A percentile compares a stretch with the other conserved stretches of the same genome.
Conservation (phyloP, 2,888 invertebrate genomes). For the Axea sp. region DNA sequence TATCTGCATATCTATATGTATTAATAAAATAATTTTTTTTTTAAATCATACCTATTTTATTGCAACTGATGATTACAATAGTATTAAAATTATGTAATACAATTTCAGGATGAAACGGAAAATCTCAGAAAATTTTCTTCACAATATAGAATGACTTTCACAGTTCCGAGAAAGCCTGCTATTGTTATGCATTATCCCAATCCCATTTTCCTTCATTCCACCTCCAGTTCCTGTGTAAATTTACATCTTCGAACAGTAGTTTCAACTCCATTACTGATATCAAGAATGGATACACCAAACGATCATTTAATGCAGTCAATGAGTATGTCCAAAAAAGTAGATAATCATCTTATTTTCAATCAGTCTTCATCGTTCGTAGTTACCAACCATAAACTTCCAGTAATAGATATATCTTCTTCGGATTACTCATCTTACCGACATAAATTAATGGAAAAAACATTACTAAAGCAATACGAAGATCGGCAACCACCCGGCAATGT, state of each 20-base stretch:
- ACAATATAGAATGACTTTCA: conserved; percentile 18
- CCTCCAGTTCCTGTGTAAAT: conserved; percentile 67
- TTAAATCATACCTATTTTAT: no score
- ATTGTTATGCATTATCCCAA: conserved; percentile 70
- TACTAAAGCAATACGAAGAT: conserved; percentile 70
- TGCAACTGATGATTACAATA: no score
- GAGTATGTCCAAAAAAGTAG: not conserved
- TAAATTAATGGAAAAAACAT: conserved; percentile 69
- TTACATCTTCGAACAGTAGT: conserved; percentile 62
- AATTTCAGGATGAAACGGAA: conserved; percentile 22
- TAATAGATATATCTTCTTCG: conserved; percentile 66
- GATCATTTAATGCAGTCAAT: not conserved
- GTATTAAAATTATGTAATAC: not conserved
- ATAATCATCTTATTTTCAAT: conserved; percentile 48
- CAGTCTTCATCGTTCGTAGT: conserved; percentile 66
- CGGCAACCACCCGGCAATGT: conserved; percentile 74
- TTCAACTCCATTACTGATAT: conserved; percentile 66
- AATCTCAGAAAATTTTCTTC: conserved; percentile 1
- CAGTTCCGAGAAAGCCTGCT: conserved; percentile 39
- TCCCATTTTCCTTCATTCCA: conserved; percentile 62
- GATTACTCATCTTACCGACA: conserved; percentile 39
- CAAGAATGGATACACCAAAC: conserved; percentile 30
- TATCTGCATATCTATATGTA: no score
- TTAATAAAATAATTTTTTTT: no score
- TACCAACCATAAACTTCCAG: conserved; percentile 63